Evolutionary conservation across 2,888 invertebrate genomes (phyloP), one percentile per base, ranked within the genome.

Genomic region (Trichopria drosophilae): DNA sequence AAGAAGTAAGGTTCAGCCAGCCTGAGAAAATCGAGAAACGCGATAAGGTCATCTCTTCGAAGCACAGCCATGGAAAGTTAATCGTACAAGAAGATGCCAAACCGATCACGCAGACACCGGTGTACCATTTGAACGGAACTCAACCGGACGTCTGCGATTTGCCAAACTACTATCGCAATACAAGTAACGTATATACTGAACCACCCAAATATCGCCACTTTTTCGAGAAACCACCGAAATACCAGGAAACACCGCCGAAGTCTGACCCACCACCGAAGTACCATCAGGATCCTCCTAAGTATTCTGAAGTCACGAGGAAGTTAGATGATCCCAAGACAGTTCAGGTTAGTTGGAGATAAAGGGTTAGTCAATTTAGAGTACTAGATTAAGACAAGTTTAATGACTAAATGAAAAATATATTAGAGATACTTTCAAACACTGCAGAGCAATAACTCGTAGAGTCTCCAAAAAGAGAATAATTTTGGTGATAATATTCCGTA

Each of bases 131-230:
- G 47, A 63, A 61, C 29, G 59, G 64, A 44, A 61, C 62, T 6
- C 63, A 65, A 43, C 57, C 61, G 1, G 69, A 68, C 20, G 66
- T 65, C 24, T 57, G 57, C 29, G 64, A 66, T 29, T 28, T 66
- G 28, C 60, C 65, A 6, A 67, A 63, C 57, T 65, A 64, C 49
- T 60, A 59, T 32, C 58, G 60, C 26, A 63, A 66, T 28, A 66
- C 63, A 49, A 60, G 60, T 55, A 62, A 66, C 34, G 57, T 61
- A 10, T 59, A 60, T 26, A 63, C 65, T 31, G 71, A 73, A 44
- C 71, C 69, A 16, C 72, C 72, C 1, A 72, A 69, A 57, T 73
- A 73, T 56, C 63, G 71, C 16, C 68, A 67, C 19, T 65, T 66
- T 46, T 16, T 31, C 10, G 73, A 73, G 20, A 64, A 64, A 20